These are phyloP conservation scores for Geothlypis trichas DNA, from an alignment of 2,113 vertebrate genomes.

Conservation along the genomic window DNA sequence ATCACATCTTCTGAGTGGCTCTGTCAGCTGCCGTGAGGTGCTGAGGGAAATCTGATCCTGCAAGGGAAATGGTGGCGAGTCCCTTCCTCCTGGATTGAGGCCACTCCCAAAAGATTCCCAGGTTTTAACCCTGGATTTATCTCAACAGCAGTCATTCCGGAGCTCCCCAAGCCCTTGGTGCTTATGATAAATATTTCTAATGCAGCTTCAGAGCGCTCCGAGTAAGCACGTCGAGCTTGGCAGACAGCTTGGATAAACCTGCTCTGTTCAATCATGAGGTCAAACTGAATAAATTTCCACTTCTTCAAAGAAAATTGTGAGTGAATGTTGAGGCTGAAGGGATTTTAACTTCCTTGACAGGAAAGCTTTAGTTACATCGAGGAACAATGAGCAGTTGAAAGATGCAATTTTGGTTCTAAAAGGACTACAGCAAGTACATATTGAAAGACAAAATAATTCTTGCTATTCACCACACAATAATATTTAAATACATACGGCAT, in stretches of 20 bases:
- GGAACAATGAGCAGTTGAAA: slow-evolving; percentile 4
- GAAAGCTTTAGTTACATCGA: slow-evolving; percentile 5
- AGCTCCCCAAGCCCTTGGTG: not conserved
- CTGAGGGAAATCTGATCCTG: not conserved
- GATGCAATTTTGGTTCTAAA: slow-evolving; percentile 28
- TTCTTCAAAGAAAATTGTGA: slow-evolving; percentile 24
- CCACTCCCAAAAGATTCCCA: not conserved
- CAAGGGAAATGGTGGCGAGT: not conserved
- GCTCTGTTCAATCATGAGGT: slow-evolving; percentile 31
- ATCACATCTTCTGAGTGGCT: not conserved
- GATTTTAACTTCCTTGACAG: slow-evolving; percentile 14
- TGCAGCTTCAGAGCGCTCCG: not conserved
- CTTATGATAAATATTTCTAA: not conserved
- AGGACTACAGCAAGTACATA: not conserved
- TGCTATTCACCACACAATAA: not conserved
- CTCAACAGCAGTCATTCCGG: not conserved
- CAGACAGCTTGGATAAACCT: not conserved
- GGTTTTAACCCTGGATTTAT: not conserved
- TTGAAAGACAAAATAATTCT: slow-evolving; percentile 10
- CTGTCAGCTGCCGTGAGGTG: not conserved
- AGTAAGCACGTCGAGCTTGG: not conserved
- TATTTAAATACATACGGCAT: not conserved
- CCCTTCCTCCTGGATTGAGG: not conserved
- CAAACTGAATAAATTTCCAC: not conserved
- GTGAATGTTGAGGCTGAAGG: slow-evolving; percentile 4